Evolutionary conservation across 2,888 invertebrate species (phyloP), one percentile per base, ranked within the genome.

Genomic region (Aspidiotus destructor): DNA sequence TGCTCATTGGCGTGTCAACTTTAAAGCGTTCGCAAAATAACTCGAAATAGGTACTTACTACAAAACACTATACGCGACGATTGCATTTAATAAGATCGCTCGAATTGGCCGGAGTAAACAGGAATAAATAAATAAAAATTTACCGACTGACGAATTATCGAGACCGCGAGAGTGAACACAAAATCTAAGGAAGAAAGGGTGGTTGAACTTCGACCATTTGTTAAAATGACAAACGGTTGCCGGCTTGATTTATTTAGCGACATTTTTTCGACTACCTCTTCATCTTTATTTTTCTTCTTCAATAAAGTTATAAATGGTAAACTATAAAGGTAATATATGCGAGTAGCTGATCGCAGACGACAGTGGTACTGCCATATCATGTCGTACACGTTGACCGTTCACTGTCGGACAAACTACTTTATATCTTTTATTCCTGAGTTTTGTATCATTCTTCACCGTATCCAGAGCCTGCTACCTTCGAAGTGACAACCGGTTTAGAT

Each of bases 301-400:
- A 48, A 65, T 65, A 65, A 57, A 65, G 65, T 65, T 65, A 65
- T 65, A 65, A 65, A 65, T 65, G 65, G 65, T 65, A 57, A 65
- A 58, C 65, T 65, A 65, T 65, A 65, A 65, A 65, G 65, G 65
- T 65, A 65, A 65, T 65, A 65, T 65, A 65, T 65, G 65, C 65
- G 65, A 57, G 65, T 65, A 57, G 57, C 65, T 65, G 65, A 65
- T 65, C 65, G 65, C 65, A 65, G 65, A 65, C 65, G 65, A 65
- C 64, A 64, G 64, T 64, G 57, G 65, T 58, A 55, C 57, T 65
- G 65, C 58, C 65, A 58, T 58, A 65, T 65, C 65, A 65, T 65
- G 65, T 65, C 65, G 65, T 65, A 65, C 65, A 65, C 65, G 65
- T 40, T 65, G 65, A 65, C 65, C 65, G 44, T 44, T 58, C 65